Evolutionary conservation across 2,888 invertebrate genomes (phyloP).

Genomic region (Leptopilina myrica): DNA sequence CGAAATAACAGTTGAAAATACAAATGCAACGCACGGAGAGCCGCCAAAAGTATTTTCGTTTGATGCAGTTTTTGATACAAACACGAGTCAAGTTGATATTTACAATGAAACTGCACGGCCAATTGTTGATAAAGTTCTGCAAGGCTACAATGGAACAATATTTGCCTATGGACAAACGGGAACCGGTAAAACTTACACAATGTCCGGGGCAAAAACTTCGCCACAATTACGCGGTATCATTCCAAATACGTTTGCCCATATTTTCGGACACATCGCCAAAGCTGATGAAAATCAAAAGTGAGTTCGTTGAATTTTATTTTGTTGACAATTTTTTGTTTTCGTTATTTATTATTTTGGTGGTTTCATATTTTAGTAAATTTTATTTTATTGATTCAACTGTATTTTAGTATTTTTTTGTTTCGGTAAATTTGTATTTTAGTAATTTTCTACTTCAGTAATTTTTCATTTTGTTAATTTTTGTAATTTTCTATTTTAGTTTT

Average conservation of each 20-base stretch:
- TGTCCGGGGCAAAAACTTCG: slow-evolving; percentile 93
- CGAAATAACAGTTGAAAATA: slow-evolving; percentile 87
- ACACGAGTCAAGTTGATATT: slow-evolving; percentile 93
- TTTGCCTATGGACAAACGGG: slow-evolving; percentile 95
- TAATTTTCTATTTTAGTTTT: no score
- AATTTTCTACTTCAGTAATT: no score
- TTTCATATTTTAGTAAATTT: no score
- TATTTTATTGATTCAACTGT: no score
- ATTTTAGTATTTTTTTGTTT: no score
- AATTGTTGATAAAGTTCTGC: slow-evolving; percentile 96
- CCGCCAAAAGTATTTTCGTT: slow-evolving; percentile 95
- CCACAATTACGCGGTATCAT: slow-evolving; percentile 97
- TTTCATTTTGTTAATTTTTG: no score
- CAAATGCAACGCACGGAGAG: slow-evolving; percentile 84
- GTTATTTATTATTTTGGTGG: background rate
- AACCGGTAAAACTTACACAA: slow-evolving; percentile 99
- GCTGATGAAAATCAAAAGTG: slow-evolving; percentile 93
- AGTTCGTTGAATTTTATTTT: slow-evolving; percentile 62
- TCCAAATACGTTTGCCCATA: slow-evolving; percentile 99
- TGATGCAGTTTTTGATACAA: slow-evolving; percentile 94
- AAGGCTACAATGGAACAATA: slow-evolving; percentile 97
- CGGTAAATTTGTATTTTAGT: no score
- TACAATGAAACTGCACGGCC: slow-evolving; percentile 98
- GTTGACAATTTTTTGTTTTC: background rate
- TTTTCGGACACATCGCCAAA: slow-evolving; percentile 98